Evolutionary conservation across 2,797 vertebrate species (phyloP), one percentile per base, ranked within the genome.

Genomic region (Scleropages formosus): DNA sequence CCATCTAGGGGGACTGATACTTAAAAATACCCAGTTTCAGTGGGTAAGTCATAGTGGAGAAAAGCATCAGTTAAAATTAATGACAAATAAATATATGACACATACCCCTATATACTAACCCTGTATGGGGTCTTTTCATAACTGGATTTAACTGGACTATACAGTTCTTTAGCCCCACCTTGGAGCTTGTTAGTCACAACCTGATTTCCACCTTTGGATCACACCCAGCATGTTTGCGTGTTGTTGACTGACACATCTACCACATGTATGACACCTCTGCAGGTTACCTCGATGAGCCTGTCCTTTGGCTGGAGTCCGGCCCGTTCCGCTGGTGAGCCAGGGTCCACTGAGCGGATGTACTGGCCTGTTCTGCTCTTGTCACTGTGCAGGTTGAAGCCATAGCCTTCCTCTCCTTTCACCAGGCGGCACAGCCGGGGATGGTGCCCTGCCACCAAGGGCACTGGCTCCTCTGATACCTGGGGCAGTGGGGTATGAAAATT

Each of bases 321-420:
- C 1, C 84, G 85, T 77, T 94, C 90, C 0, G 97, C 96, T 0
- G 95, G 91, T 0, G 96, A 98, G 61, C 89, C 88, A 0, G 91
- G 91, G 72, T 98, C 97, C 47, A 99, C 95, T 0, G 93, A 94
- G 47, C 96, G 96, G 78, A 99, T 92, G 82, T 94, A 97, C 87
- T 99, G 97, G 1, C 96, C 96, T 0, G 83, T 85, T 59, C 91
- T 91, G 0, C 89, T 90, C 82, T 96, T 98, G 77, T 95, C 90
- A 0, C 93, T 97, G 89, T 97, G 95, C 79, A 98, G 90, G 88
- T 98, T 98, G 87, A 99, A 99, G 66, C 97, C 96, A 0, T 96
- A 98, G 80, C 96, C 96, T 0, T 77, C 87, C 78, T 94, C 88
- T 1, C 90, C 91, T 77, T 93, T 95, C 77, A 89, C 82, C 79